Base-by-base conservation (phyloP, 2,888 invertebrate genomes). In the Deladenus siricidicola region DNA sequence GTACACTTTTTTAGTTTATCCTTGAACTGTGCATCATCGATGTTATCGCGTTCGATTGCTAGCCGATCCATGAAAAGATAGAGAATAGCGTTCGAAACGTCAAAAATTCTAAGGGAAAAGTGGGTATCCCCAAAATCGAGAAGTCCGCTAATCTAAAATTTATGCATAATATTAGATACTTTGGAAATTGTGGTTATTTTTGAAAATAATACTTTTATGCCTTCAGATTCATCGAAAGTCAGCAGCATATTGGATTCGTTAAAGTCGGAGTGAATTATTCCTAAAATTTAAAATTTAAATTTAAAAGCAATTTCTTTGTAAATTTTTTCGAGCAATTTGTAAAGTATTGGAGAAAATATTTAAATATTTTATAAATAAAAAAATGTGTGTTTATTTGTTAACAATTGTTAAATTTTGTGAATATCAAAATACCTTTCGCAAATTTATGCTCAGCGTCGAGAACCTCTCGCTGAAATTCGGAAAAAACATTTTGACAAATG, bases 111-210 rank as follows among this genome's bases (percentile, higher is more conserved):
- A 10, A 62, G 39, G 1, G 69, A 69, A 14, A 23, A 28, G 51
- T 69, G 69, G 26, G 58, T 52, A 30, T 69, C 69, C 3, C 69
- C 67, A 29, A 69, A 69, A 34, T 69, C 69, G 39, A 69, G 43
- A 19, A 69, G 49, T 4, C 24, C 50, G n/a, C 48, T 47, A 19
- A 50, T 50, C 14, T 24, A 10, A 10, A 50, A 42, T 42, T 42
- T 42, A 14, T 42, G 42, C 14, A 42, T n/a, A 42, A n/a, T n/a
- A 42, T 42, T 14, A 42, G n/a, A 42, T n/a, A n/a, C 42, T 14
- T n/a, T 42, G n/a, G n/a, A 42, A n/a, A n/a, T n/a, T 42, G 42
- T 42, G n/a, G n/a, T n/a, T 42, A 42, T 14, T 42, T 42, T n/a
- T 10, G 42, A 42, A 10, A 45, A 45, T 14, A 45, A 3, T 24